Percentiles rank a stretch among this genome's conserved stretches.
These are phyloP conservation scores for Podabrus alpinus DNA, from an alignment of 2,888 invertebrate species.

Conservation along the genomic window DNA sequence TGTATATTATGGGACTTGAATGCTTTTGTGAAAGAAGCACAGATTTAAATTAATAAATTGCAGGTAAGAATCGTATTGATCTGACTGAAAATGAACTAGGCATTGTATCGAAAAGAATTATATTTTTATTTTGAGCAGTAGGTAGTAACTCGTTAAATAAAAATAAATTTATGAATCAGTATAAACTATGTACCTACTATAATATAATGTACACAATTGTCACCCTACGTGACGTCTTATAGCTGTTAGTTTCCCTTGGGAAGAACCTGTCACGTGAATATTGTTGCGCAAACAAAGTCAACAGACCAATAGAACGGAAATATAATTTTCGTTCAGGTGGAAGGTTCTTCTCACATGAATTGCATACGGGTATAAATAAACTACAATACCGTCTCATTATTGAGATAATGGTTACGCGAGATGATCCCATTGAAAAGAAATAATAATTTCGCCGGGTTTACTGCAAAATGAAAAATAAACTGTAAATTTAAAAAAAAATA, in stretches of 20 bases:
- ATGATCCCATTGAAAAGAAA: neutral
- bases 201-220: neutral
- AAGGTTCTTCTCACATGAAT: neutral
- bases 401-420: neutral
- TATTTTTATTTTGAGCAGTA: neutral
- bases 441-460: neutral
- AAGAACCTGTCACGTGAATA: neutral
- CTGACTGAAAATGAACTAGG: neutral
- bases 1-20: neutral
- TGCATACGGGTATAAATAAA: neutral
- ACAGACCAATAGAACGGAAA: neutral
- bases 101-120: no score
- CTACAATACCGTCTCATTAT: no score
- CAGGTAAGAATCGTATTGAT: neutral
- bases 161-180: neutral
- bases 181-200: neutral
- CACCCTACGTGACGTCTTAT: neutral
- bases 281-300: neutral
- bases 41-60: neutral
- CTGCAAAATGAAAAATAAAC: no score
- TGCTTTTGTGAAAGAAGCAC: neutral
- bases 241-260: neutral
- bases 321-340: neutral
- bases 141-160: neutral
- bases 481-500: no score